A percentile compares a stretch with the other conserved stretches of the same genome.
These are phyloP conservation scores for Chelonia mydas DNA, from an alignment of 2,797 vertebrate genomes.

Conservation along the genomic window DNA sequence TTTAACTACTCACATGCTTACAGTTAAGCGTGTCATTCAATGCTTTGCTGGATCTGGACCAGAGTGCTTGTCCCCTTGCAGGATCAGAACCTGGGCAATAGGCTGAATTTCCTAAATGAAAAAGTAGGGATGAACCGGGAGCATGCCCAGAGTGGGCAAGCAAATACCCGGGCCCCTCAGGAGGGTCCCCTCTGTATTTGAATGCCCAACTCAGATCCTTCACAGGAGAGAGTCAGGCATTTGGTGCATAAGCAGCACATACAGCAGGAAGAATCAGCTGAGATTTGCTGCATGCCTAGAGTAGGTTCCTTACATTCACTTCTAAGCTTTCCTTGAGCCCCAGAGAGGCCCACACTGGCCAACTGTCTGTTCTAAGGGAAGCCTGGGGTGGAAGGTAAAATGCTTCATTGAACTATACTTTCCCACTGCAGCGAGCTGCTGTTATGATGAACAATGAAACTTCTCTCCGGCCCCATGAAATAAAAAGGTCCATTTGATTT, in stretches of 20 bases:
- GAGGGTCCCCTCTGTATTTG: not conserved
- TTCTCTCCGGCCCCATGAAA: not conserved
- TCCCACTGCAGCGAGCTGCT: not conserved
- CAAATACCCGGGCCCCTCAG: not conserved
- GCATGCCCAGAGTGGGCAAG: not conserved
- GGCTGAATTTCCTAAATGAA: not conserved
- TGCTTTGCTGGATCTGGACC: too few relatives aligned
- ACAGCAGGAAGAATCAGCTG: not conserved
- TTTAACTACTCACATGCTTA: not conserved
- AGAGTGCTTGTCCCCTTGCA: not conserved
- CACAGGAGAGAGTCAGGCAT: not conserved
- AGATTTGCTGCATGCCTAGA: not conserved
- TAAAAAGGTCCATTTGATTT: not conserved
- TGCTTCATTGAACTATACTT: not conserved
- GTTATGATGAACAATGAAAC: not conserved
- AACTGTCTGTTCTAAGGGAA: not conserved
- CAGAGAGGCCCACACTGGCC: accelerated
- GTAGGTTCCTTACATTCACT: not conserved
- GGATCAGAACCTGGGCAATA: not conserved
- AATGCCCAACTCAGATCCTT: not conserved
- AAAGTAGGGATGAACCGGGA: not conserved
- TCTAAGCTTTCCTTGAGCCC: not conserved
- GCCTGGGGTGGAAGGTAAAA: not conserved
- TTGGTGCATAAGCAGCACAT: too few relatives aligned
- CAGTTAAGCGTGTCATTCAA: too few relatives aligned